Evolutionary conservation across 2,113 vertebrate species (phyloP).

Genomic region (Heliornis fulica): DNA sequence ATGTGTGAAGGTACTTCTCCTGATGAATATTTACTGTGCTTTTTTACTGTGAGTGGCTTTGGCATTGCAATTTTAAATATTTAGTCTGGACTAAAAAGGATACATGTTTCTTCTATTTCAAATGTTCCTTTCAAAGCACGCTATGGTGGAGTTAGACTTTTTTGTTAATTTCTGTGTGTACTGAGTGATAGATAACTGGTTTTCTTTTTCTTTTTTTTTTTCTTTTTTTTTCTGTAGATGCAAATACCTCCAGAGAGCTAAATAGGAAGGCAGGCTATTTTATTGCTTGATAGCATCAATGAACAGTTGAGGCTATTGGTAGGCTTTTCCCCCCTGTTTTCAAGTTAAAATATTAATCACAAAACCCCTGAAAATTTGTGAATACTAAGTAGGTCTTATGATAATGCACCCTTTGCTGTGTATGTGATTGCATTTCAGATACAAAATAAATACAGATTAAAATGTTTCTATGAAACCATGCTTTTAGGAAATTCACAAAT

Average conservation of each 20-base stretch:
- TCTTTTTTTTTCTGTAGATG: not conserved
- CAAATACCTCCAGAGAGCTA: not conserved
- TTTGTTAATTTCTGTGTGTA: not conserved
- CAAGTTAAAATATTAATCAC: not conserved
- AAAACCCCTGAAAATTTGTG: not conserved
- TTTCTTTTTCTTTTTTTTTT: not conserved
- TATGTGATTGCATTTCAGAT: not conserved
- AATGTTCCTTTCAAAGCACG: not conserved
- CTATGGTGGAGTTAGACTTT: not conserved
- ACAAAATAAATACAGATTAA: not conserved
- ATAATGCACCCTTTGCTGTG: not conserved
- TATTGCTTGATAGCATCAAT: not conserved
- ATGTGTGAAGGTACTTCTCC: not conserved
- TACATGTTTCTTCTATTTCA: not conserved
- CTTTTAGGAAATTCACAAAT: not conserved
- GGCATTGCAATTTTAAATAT: not conserved
- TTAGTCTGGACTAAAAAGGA: not conserved
- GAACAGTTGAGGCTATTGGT: not conserved
- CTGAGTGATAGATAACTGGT: not conserved
- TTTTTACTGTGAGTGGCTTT: not conserved
- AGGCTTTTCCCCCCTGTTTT: not conserved
- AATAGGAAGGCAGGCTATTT: not conserved
- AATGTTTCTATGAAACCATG: not conserved
- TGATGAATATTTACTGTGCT: not conserved
- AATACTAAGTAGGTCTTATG: constrained; percentile 12